Evolutionary conservation across 1,140 invertebrate species (phyloP).

Genomic region (Venturia canescens): DNA sequence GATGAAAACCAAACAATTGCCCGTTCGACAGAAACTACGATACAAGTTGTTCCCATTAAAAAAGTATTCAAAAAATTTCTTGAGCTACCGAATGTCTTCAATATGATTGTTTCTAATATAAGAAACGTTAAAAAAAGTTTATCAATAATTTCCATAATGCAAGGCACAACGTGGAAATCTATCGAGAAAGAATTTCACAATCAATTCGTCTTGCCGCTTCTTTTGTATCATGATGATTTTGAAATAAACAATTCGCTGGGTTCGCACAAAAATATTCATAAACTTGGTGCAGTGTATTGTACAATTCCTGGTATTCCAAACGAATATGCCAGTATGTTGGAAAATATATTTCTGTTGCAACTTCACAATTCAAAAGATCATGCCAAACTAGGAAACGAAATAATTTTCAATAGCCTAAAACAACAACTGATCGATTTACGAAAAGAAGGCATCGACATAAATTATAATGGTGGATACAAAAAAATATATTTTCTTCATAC

Average conservation of each 20-base stretch:
- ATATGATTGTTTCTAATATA: slow-evolving; percentile 19
- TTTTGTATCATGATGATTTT: slow-evolving; percentile 46
- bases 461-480: slow-evolving; percentile 28
- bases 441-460: slow-evolving; percentile 42
- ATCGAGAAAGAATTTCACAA: not conserved
- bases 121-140: slow-evolving; percentile 22
- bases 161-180: slow-evolving; percentile 2
- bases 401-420: slow-evolving; percentile 50
- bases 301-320: slow-evolving; percentile 58
- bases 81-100: not conserved
- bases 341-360: slow-evolving; percentile 59
- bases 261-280: slow-evolving; percentile 55
- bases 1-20: slow-evolving; percentile 1
- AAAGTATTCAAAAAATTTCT: slow-evolving; percentile 39
- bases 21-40: slow-evolving; percentile 1
- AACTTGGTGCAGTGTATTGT: slow-evolving; percentile 59
- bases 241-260: slow-evolving; percentile 61
- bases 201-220: slow-evolving; percentile 4
- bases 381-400: slow-evolving; percentile 47
- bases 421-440: slow-evolving; percentile 38
- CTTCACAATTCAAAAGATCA: slow-evolving; percentile 59
- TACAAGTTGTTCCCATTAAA: slow-evolving; percentile 34
- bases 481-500: slow-evolving; percentile 30
- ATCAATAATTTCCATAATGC: not conserved
- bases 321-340: slow-evolving; percentile 48